Evolutionary conservation across 2,888 invertebrate species (phyloP).

Genomic region (Xanthorhoe spadicearia): DNA sequence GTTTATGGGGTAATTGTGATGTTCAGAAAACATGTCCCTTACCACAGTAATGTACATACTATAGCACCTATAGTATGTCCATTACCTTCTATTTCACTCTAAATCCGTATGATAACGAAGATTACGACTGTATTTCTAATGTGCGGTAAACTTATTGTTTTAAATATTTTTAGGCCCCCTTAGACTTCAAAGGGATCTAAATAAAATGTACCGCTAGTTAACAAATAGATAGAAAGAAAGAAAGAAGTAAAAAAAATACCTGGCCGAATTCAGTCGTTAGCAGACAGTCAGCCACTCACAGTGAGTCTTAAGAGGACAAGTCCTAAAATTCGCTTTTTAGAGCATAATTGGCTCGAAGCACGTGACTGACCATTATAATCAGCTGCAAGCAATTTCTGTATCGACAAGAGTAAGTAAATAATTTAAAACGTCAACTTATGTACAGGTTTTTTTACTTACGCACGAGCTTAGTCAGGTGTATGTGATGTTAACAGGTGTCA

Average conservation of each 20-base stretch:
- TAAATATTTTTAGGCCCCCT: too few species aligned
- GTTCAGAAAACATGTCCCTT: slow-evolving; percentile 18
- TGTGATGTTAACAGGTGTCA: slow-evolving; percentile 1
- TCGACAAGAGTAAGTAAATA: slow-evolving; percentile 30
- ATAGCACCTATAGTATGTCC: not conserved
- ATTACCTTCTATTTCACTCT: not conserved
- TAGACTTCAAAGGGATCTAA: too few species aligned
- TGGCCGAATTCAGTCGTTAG: too few species aligned
- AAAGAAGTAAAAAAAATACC: too few species aligned
- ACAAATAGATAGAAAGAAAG: too few species aligned
- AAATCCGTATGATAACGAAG: too few species aligned
- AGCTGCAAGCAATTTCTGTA: slow-evolving; percentile 29
- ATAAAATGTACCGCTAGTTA: too few species aligned
- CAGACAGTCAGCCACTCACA: too few species aligned
- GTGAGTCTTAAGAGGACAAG: too few species aligned
- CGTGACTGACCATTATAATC: slow-evolving; percentile 29
- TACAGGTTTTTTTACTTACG: slow-evolving; percentile 5
- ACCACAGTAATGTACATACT: not conserved
- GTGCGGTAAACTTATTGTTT: too few species aligned
- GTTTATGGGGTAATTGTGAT: slow-evolving; percentile 32
- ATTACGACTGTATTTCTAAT: too few species aligned
- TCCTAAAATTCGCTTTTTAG: not conserved
- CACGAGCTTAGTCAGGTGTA: slow-evolving; percentile 6
- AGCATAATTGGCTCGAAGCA: slow-evolving; percentile 21
- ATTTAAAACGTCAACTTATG: slow-evolving; percentile 19